Evolutionary conservation across 2,113 vertebrate genomes (phyloP).

Genomic region (Syngnathus floridae): DNA sequence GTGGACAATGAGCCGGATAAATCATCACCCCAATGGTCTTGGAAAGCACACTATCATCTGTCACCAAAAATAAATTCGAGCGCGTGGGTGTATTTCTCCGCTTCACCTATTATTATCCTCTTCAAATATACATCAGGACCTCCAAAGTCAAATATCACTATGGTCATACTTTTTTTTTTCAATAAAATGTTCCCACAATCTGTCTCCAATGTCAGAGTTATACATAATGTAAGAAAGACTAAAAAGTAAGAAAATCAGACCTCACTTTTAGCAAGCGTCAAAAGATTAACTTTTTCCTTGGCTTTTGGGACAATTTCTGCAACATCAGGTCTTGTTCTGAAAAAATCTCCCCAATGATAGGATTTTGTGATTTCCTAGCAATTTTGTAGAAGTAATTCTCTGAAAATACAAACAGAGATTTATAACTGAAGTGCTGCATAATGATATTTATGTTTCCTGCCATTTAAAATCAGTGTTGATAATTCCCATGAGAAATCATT

Average conservation of each 20-base stretch:
- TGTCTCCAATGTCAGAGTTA: not conserved
- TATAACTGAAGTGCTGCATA: too few species aligned
- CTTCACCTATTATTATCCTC: not conserved
- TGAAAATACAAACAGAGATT: too few species aligned
- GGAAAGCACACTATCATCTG: slow-evolving; percentile 20
- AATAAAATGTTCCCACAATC: not conserved
- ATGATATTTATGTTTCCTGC: too few species aligned
- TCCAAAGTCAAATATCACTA: not conserved
- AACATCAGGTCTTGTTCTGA: too few species aligned
- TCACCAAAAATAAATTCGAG: not conserved
- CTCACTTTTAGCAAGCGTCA: not conserved
- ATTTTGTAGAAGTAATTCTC: too few species aligned
- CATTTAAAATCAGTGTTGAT: too few species aligned
- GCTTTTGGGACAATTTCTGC: too few species aligned
- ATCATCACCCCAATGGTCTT: slow-evolving; percentile 27
- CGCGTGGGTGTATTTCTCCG: slow-evolving; percentile 14
- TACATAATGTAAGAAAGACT: not conserved
- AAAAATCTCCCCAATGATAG: too few species aligned
- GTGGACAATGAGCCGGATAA: slow-evolving; percentile 3
- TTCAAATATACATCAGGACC: not conserved
- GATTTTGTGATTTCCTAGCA: too few species aligned
- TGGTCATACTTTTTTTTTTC: not conserved
- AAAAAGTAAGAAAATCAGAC: not conserved
- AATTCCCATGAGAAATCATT: too few species aligned
- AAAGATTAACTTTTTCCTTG: too few species aligned